Conservation (phyloP, 2,888 invertebrate species). For the Thymelicus lineola region DNA sequence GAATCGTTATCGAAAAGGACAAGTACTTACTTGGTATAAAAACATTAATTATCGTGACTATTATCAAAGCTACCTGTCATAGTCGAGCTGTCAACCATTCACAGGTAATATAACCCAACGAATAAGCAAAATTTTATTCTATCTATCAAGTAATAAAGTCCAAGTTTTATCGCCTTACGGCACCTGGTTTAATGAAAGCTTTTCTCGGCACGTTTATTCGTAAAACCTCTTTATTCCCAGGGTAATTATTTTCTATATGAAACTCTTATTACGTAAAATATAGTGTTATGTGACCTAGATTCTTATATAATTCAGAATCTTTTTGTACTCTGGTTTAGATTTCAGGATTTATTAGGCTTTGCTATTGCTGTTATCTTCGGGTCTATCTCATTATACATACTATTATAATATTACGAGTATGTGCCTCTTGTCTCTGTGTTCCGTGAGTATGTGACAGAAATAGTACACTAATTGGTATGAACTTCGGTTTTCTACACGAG, state of each 20-base stretch:
- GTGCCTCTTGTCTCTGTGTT: too few relatives aligned
- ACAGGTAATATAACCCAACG: not conserved
- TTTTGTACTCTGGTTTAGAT: not conserved
- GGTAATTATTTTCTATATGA: conserved; percentile 44
- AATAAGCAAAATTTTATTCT: conserved; percentile 26
- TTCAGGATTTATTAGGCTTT: not conserved
- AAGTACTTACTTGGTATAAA: conserved; percentile 22
- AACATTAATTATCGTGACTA: conserved; percentile 29
- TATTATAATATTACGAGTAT: too few relatives aligned
- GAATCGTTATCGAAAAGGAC: conserved; percentile 23
- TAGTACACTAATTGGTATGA: too few relatives aligned
- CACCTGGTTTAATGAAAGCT: conserved; percentile 39
- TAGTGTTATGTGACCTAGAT: conserved; percentile 9
- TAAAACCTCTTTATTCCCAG: conserved; percentile 46
- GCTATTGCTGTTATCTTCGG: not conserved
- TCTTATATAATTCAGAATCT: conserved; percentile 6
- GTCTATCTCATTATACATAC: too few relatives aligned
- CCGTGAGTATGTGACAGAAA: too few relatives aligned
- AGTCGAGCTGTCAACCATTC: conserved; percentile 25
- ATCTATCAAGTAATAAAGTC: conserved; percentile 29
- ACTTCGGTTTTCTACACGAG: too few relatives aligned
- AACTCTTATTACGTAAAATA: conserved; percentile 31
- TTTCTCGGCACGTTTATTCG: conserved; percentile 44
- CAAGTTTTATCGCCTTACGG: conserved; percentile 31
- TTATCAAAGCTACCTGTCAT: conserved; percentile 32